phyloP scores from a whole-genome alignment of 1,140 invertebrate species.

The Brachionus angularis region DNA sequence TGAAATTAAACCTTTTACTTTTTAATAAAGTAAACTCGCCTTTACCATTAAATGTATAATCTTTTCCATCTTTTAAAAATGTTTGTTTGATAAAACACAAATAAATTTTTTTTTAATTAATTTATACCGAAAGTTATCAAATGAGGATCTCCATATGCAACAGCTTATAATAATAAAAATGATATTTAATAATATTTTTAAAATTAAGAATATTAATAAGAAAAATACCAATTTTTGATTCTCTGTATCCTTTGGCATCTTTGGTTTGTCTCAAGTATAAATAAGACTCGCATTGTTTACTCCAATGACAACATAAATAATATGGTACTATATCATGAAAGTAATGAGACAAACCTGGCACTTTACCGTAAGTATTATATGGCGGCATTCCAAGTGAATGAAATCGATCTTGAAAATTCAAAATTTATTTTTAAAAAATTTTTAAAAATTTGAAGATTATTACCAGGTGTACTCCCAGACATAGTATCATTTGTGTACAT shows the following conservation, averaged over 20 bases:
- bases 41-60: constrained; percentile 88
- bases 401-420: constrained; percentile 51
- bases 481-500: constrained; percentile 89
- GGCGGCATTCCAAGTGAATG: constrained; percentile 74
- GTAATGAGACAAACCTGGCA: constrained; percentile 85
- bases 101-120: constrained; percentile 50
- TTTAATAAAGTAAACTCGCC: constrained; percentile 81
- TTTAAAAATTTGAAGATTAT: not conserved
- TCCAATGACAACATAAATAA: constrained; percentile 90
- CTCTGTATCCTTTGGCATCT: constrained; percentile 89
- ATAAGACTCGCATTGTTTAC: constrained; percentile 85
- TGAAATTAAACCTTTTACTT: constrained; percentile 42
- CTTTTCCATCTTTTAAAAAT: constrained; percentile 11
- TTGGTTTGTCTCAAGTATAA: constrained; percentile 86
- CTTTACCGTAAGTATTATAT: constrained; percentile 81
- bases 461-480: constrained; percentile 72
- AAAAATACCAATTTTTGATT: constrained; percentile 62
- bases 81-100: not conserved
- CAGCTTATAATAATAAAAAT: constrained; percentile 53
- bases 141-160: constrained; percentile 89
- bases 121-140: constrained; percentile 83
- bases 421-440: not conserved
- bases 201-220: not conserved
- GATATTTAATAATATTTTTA: not conserved
- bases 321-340: constrained; percentile 86